Evolutionary conservation across 2,888 invertebrate genomes (phyloP).

Genomic region (Orthosia gracilis): DNA sequence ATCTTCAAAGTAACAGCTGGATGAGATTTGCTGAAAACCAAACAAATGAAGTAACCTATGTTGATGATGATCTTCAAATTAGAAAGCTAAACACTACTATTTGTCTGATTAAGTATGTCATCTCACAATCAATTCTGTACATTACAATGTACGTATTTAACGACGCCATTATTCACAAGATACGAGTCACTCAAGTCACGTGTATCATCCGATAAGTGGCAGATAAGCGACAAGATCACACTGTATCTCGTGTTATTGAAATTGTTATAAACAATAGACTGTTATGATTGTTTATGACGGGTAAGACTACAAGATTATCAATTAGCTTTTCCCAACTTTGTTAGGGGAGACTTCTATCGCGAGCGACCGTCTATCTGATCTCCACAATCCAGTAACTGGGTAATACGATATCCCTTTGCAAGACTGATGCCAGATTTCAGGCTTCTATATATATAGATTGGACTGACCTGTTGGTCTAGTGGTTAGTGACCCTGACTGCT

Average conservation of each 20-base stretch:
- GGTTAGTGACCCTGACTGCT: too few relatives aligned
- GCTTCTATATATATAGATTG: too few relatives aligned
- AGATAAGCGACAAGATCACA: conserved; percentile 55
- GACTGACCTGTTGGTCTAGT: too few relatives aligned
- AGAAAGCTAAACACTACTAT: neutral
- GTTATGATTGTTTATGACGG: conserved; percentile 5
- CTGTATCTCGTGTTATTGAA: conserved; percentile 37
- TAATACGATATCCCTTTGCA: too few relatives aligned
- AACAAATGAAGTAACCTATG: too few relatives aligned
- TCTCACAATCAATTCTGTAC: conserved; percentile 19
- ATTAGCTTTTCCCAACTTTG: too few relatives aligned
- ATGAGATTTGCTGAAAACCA: too few relatives aligned
- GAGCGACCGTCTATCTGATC: too few relatives aligned
- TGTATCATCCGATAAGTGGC: conserved; percentile 39
- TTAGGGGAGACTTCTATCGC: too few relatives aligned
- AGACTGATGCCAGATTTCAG: too few relatives aligned
- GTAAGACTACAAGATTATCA: neutral
- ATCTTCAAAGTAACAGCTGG: too few relatives aligned
- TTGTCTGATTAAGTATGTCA: neutral
- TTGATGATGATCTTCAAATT: neutral
- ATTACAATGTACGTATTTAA: conserved; percentile 23
- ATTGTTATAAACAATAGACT: conserved; percentile 38
- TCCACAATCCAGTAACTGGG: too few relatives aligned
- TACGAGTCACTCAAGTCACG: conserved; percentile 34
- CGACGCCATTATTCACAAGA: conserved; percentile 43